Base-by-base conservation (phyloP, 2,113 vertebrate species). In the Stercorarius parasiticus region DNA sequence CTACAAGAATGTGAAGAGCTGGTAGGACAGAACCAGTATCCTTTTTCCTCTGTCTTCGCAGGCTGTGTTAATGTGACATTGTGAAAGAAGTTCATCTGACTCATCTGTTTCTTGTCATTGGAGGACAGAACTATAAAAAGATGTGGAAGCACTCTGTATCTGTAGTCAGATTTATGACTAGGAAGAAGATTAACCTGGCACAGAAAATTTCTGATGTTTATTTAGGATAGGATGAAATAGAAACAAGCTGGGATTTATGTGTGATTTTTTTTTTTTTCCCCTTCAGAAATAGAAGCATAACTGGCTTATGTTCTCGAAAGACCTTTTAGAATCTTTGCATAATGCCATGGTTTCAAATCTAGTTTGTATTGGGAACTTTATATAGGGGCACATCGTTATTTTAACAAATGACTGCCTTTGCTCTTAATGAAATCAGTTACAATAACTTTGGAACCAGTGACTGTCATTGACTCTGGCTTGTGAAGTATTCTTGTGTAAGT, bases 61-160 rank as follows among this genome's bases (percentile, higher is more conserved):
- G 56, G 56, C 91, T 70, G 56, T 61, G 56, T 89, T 95, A 82
- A 66, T 55, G 72, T 42, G 64, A 88, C 50, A 66, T 53, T 80
- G 49, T 90, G 66, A 80, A 89, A 88, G n/a, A 69, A 95, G 92
- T 95, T 96, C 84, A 94, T 95, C 92, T 91, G 96, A 96, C 55
- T 97, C 87, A 96, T 96, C 84, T 97, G 92, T 95, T 96, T 96
- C 62, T 97, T 93, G 93, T 96, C 90, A 90, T 52, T 93, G 85
- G 93, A 77, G 53, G 43, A 77, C 56, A 94, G 84, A 91, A 82
- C 96, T 97, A 96, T 96, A 96, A 96, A 97, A 97, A 97, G 96
- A 87, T 0, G 0, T 80, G 90, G 87, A 93, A 96, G 62, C 11
- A 2, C 40, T 87, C 49, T 84, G n/a, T 83, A 74, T 84, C 73